Conservation (phyloP, 2,888 invertebrate genomes). For the Volucella inflata region DNA sequence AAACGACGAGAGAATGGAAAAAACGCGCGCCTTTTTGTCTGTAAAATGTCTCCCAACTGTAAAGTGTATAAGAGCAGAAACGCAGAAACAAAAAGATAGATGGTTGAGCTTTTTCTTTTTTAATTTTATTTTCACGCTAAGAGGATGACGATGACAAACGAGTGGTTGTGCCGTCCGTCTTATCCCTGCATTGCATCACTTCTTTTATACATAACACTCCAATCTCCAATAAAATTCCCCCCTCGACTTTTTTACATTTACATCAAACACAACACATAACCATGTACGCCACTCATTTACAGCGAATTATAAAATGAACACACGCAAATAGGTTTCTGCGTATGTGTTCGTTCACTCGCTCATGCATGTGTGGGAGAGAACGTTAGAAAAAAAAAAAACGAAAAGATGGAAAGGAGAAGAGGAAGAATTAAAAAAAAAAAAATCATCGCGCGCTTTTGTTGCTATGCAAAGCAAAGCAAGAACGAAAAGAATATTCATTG, state of each 20-base stretch:
- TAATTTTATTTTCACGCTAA: constrained; percentile 4
- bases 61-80: constrained; percentile 26
- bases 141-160: neutral
- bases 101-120: neutral
- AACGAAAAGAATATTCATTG: constrained; percentile 9
- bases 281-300: constrained; percentile 12
- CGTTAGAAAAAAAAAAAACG: constrained; percentile 29
- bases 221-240: neutral
- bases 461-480: constrained; percentile 67
- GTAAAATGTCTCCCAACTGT: constrained; percentile 22
- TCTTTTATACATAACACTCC: neutral
- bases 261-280: constrained; percentile 1
- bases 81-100: constrained; percentile 10
- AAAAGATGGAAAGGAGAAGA: constrained; percentile 7
- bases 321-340: constrained; percentile 47
- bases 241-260: constrained; percentile 1
- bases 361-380: constrained; percentile 41
- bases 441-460: constrained; percentile 59
- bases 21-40: constrained; percentile 64
- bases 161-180: neutral
- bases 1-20: constrained; percentile 18
- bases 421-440: constrained; percentile 36
- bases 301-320: constrained; percentile 62
- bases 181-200: constrained; percentile 37
- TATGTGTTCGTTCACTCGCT: neutral